phyloP scores from a whole-genome alignment of 2,888 invertebrate genomes.

The Catocala nupta region DNA sequence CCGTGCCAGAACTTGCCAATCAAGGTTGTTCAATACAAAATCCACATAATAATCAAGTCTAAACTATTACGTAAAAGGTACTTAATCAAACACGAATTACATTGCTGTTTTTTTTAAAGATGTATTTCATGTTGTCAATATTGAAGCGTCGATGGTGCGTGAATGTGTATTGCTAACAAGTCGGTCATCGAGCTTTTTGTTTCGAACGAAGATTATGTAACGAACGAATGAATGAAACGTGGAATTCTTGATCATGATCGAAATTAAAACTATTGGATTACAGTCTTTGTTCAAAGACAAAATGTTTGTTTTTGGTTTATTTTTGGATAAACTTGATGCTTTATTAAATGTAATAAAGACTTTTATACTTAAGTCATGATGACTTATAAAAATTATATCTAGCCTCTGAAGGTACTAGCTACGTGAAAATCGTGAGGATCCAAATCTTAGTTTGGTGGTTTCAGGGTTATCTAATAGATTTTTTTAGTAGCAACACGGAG shows the following conservation, averaged over 20 bases:
- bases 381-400: no score
- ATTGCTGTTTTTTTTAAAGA: slow-evolving; percentile 41
- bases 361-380: no score
- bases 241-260: slow-evolving; percentile 36
- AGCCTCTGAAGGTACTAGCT: no score
- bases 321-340: no score
- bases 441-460: no score
- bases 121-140: slow-evolving; percentile 40
- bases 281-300: not conserved
- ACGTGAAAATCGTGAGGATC: no score
- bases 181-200: slow-evolving; percentile 57
- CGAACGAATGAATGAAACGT: slow-evolving; percentile 47
- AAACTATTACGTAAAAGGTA: slow-evolving; percentile 19
- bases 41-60: slow-evolving; percentile 12
- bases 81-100: slow-evolving; percentile 28
- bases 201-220: slow-evolving; percentile 53
- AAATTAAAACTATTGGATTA: slow-evolving; percentile 14
- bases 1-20: not conserved
- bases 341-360: no score
- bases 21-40: slow-evolving; percentile 13
- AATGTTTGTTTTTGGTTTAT: not conserved
- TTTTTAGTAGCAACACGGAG: no score
- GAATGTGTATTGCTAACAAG: slow-evolving; percentile 53
- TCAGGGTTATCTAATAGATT: no score
- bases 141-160: slow-evolving; percentile 48